These are phyloP conservation scores for Drosophila diplacantha DNA, from an alignment of 2,888 invertebrate genomes.

Conservation along the genomic window DNA sequence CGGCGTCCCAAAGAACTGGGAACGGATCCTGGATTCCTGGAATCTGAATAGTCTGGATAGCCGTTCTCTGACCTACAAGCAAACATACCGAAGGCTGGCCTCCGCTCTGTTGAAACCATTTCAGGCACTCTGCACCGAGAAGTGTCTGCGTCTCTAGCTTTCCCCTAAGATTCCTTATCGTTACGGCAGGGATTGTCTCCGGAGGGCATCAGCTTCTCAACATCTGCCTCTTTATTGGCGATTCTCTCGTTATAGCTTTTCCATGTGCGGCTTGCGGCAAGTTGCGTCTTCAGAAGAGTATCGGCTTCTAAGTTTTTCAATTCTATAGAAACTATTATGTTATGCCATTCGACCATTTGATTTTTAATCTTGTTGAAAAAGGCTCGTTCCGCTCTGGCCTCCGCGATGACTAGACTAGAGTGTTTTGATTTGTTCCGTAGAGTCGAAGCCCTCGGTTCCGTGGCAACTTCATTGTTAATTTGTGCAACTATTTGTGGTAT, in stretches of 20 bases:
- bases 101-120: not conserved
- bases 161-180: not conserved
- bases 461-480: not conserved
- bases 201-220: not conserved
- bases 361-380: not conserved
- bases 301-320: slow-evolving; percentile 3
- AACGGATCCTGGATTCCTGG: not conserved
- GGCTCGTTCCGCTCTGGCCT: not conserved
- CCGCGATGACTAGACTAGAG: not conserved
- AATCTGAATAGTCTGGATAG: not conserved
- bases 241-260: slow-evolving; percentile 3
- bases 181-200: not conserved
- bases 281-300: slow-evolving; percentile 2
- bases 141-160: not conserved
- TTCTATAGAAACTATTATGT: not conserved
- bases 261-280: not conserved
- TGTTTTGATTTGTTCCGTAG: not conserved
- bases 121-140: not conserved
- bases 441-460: not conserved
- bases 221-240: not conserved
- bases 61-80: not conserved
- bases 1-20: not conserved
- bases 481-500: not conserved
- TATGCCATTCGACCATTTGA: slow-evolving; percentile 6
- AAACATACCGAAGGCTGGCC: not conserved